A percentile compares a stretch with the other conserved stretches of the same genome.
Evolutionary conservation across 2,797 vertebrate species (phyloP).

Genomic region (Gorsachius magnificus): DNA sequence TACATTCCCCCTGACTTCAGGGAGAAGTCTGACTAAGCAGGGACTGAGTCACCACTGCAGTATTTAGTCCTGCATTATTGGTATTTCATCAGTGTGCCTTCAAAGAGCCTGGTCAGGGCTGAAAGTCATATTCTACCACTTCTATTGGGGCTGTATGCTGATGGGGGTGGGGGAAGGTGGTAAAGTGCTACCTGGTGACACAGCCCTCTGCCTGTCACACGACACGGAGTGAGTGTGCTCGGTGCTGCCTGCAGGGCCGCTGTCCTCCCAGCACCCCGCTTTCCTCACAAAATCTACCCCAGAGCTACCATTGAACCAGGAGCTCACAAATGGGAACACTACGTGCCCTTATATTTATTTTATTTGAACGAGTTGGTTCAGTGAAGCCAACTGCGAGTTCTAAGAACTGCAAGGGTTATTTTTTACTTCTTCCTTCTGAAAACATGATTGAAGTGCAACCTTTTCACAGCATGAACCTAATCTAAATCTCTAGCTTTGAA

Average conservation of each 20-base stretch:
- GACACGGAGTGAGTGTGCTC: not conserved
- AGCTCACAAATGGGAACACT: not conserved
- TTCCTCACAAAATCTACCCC: not conserved
- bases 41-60: not conserved
- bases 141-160: not conserved
- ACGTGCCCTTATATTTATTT: not conserved
- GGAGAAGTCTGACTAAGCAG: not conserved
- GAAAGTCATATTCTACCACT: not conserved
- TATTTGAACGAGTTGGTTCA: not conserved
- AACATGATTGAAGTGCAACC: not conserved
- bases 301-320: not conserved
- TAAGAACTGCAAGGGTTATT: not conserved
- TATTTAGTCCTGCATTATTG: not conserved
- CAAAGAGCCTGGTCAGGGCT: not conserved
- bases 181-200: not conserved
- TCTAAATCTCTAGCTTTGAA: slow-evolving; percentile 9
- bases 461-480: not conserved
- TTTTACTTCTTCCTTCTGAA: not conserved
- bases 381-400: not conserved
- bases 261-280: not conserved
- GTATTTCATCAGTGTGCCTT: not conserved
- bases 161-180: not conserved
- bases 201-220: not conserved
- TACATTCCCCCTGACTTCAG: not conserved
- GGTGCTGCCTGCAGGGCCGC: not conserved